phyloP scores from a whole-genome alignment of 2,113 vertebrate genomes.

The Caracal caracal region DNA sequence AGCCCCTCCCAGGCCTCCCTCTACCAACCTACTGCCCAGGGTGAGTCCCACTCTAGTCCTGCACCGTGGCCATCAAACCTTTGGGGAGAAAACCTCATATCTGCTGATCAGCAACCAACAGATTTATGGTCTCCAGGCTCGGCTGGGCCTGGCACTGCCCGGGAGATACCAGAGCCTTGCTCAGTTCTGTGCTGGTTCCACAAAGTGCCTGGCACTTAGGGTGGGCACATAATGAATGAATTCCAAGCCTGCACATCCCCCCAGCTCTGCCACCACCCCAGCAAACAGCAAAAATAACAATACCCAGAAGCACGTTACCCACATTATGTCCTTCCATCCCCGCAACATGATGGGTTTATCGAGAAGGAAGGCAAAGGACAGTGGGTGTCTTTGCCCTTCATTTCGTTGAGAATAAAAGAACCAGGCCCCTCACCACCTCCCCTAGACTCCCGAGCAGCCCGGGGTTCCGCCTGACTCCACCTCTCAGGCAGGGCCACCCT shows the following conservation, averaged over 20 bases:
- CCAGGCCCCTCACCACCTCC: not conserved
- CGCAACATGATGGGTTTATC: not conserved
- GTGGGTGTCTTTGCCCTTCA: not conserved
- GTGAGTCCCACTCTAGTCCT: not conserved
- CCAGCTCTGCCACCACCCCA: not conserved
- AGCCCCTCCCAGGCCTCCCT: not conserved
- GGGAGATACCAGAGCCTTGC: not conserved
- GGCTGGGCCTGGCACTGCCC: not conserved
- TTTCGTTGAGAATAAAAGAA: not conserved
- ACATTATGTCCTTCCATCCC: not conserved
- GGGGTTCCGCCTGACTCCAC: no score
- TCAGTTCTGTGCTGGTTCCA: not conserved
- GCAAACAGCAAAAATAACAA: conserved; percentile 2
- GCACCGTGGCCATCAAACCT: fast-evolving
- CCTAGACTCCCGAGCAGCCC: not conserved
- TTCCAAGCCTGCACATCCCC: not conserved
- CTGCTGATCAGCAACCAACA: not conserved
- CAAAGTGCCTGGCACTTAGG: not conserved
- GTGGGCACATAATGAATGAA: not conserved
- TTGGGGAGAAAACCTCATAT: not conserved
- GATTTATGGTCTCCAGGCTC: not conserved
- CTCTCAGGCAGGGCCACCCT: not conserved
- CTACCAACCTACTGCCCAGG: conserved; percentile 14
- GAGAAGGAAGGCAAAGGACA: not conserved
- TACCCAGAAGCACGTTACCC: not conserved